Conservation (phyloP, 2,113 vertebrate genomes). For the Notarius quadriscutis region DNA sequence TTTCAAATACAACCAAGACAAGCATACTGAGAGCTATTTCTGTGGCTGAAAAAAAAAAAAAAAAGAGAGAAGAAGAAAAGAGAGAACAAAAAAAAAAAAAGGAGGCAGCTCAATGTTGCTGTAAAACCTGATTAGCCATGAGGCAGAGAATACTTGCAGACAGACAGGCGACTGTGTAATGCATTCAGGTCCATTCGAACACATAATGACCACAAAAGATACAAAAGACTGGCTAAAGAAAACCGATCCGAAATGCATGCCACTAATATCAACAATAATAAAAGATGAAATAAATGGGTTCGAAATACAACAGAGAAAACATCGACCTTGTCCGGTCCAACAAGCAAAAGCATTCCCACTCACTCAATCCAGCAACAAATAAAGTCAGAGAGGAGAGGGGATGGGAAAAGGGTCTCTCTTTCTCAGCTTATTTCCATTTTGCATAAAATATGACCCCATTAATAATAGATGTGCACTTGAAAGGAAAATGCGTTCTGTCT, state of each 20-base stretch:
- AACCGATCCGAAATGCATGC: neutral
- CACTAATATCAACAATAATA: neutral
- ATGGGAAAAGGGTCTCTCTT: conserved; percentile 26
- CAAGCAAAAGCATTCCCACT: neutral
- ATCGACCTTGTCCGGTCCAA: neutral
- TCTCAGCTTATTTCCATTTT: conserved; percentile 49
- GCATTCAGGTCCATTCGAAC: conserved; percentile 11
- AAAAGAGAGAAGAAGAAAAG: neutral
- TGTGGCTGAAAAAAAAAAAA: neutral
- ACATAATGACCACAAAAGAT: neutral
- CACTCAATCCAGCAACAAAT: conserved; percentile 33
- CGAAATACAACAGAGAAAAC: neutral
- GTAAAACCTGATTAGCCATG: conserved; percentile 34
- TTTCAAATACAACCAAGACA: conserved; percentile 37
- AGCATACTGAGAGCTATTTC: conserved; percentile 35
- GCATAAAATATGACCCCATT: conserved; percentile 52
- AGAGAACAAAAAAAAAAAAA: neutral
- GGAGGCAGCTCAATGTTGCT: neutral
- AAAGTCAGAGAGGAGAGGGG: conserved; percentile 12
- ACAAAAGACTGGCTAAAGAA: neutral
- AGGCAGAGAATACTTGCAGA: conserved; percentile 27
- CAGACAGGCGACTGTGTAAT: conserved; percentile 25
- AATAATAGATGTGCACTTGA: conserved; percentile 57
- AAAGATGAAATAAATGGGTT: neutral
- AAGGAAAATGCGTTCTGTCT: conserved; percentile 49